phyloP scores from a whole-genome alignment of 2,888 invertebrate genomes.

The Archips crataeganus region DNA sequence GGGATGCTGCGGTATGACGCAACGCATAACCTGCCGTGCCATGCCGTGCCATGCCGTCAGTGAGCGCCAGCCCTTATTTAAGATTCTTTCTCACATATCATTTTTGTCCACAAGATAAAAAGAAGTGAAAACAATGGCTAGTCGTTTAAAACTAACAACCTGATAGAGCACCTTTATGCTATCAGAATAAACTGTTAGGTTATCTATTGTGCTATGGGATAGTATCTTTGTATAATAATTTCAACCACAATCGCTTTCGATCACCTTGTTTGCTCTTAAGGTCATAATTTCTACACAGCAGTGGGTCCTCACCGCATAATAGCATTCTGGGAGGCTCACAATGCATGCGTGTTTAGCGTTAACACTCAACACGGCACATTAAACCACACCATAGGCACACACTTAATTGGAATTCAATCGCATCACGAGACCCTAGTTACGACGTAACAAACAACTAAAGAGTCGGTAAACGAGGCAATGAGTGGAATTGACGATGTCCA shows the following conservation, averaged over 20 bases:
- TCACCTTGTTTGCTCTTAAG: constrained; percentile 1
- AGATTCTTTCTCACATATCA: too few species aligned
- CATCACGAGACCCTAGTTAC: constrained; percentile 53
- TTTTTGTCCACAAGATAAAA: too few species aligned
- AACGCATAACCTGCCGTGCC: too few species aligned
- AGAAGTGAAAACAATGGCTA: too few species aligned
- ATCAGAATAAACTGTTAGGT: not conserved
- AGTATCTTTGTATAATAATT: not conserved
- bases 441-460: constrained; percentile 56
- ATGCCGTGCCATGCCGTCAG: too few species aligned
- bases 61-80: too few species aligned
- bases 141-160: not conserved
- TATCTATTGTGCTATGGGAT: not conserved
- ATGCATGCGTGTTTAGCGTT: constrained; percentile 16
- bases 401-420: constrained; percentile 64
- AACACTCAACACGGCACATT: constrained; percentile 21
- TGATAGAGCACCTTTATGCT: not conserved
- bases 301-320: constrained; percentile 18
- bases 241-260: constrained; percentile 14
- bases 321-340: constrained; percentile 1
- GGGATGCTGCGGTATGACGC: too few species aligned
- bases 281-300: constrained; percentile 22
- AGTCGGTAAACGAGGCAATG: constrained; percentile 59
- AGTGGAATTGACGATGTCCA: constrained; percentile 64
- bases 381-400: constrained; percentile 15